phyloP scores from a whole-genome alignment of 2,888 invertebrate genomes.

The Eurytoma californica region DNA sequence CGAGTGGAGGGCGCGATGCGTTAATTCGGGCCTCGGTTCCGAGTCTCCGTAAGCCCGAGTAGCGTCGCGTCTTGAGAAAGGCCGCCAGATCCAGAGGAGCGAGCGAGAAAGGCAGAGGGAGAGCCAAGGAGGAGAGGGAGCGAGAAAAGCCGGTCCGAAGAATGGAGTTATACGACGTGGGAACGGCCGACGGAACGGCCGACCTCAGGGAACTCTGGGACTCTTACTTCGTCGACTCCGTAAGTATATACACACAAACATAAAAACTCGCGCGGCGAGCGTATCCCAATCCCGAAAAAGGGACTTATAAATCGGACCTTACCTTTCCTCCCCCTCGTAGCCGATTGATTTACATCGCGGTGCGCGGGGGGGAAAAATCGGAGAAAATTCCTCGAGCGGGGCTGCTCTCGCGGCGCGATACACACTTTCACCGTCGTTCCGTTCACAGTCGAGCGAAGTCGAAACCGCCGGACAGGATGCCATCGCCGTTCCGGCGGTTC shows the following conservation, averaged over 20 bases:
- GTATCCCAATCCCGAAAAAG: too few relatives aligned
- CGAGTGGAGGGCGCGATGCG: conserved; percentile 41
- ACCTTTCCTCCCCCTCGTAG: too few relatives aligned
- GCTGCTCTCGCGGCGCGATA: neutral
- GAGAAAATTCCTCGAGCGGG: too few relatives aligned
- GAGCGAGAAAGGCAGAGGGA: conserved; percentile 3
- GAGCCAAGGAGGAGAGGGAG: neutral
- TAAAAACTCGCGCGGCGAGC: too few relatives aligned
- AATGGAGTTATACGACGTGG: conserved; percentile 83
- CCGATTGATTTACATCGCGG: too few relatives aligned
- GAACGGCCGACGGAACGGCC: conserved; percentile 82
- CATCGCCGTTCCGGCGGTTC: neutral
- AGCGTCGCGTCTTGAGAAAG: conserved; percentile 29
- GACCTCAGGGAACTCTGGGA: conserved; percentile 89
- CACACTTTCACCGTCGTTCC: conserved; percentile 33
- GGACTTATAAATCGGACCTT: too few relatives aligned
- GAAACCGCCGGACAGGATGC: neutral
- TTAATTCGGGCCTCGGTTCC: conserved; percentile 23
- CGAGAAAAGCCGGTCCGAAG: conserved; percentile 46
- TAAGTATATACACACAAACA: conserved; percentile 26
- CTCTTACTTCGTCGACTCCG: conserved; percentile 85
- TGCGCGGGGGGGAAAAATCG: too few relatives aligned
- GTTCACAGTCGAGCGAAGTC: neutral
- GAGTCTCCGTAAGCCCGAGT: conserved; percentile 1
- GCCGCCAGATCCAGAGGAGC: neutral